Conservation (phyloP, 2,113 vertebrate genomes). For the Phocoena sinus region DNA sequence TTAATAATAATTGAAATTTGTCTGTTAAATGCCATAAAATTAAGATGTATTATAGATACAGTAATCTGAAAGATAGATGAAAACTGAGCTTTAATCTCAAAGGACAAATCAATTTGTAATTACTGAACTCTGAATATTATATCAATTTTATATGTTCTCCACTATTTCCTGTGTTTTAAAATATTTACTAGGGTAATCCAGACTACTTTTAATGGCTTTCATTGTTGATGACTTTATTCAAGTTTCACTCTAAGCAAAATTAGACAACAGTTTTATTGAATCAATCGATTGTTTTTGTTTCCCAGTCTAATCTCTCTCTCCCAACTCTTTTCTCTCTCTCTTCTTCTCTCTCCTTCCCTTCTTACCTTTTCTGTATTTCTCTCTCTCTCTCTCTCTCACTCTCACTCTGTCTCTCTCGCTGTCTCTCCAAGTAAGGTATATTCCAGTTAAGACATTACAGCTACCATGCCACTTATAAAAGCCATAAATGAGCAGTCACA, state of each 20-base stretch:
- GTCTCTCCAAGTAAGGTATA: background rate
- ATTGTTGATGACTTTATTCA: background rate
- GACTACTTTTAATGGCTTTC: background rate
- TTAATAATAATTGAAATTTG: background rate
- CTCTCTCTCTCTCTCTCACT: too few species aligned
- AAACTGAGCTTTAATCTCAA: background rate
- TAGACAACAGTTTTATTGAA: background rate
- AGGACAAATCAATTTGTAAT: background rate
- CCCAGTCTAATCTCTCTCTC: background rate
- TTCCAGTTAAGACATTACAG: background rate
- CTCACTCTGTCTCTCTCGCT: too few species aligned
- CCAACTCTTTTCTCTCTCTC: background rate
- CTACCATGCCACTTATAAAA: rapidly evolving
- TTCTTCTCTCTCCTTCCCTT: background rate
- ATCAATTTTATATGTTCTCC: background rate
- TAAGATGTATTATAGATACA: background rate
- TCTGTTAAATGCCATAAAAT: background rate
- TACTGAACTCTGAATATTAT: background rate
- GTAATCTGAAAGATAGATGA: background rate
- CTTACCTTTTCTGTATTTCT: too few species aligned
- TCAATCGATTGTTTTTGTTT: background rate
- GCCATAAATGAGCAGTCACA: background rate
- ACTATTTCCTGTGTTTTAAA: background rate
- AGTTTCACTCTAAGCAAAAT: background rate
- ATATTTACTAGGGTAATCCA: background rate